Percentiles rank a stretch among this genome's conserved stretches.
phyloP scores from a whole-genome alignment of 2,888 invertebrate species.

The Xestoiulus laeticollis region DNA sequence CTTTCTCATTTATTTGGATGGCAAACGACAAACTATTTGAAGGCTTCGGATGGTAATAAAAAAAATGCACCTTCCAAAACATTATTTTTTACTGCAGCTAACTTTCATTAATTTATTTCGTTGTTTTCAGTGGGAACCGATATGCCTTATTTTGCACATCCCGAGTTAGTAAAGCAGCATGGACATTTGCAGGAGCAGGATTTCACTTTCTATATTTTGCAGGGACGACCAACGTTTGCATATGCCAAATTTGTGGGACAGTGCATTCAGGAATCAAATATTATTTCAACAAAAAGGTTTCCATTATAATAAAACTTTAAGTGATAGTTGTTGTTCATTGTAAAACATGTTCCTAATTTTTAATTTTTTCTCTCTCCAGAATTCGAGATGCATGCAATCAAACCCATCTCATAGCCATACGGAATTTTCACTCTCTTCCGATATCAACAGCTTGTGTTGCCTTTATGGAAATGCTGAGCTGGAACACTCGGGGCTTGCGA shows the following conservation, averaged over 20 bases:
- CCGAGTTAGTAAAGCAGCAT: slow-evolving; percentile 49
- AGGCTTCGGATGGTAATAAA: slow-evolving; percentile 43
- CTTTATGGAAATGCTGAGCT: slow-evolving; percentile 51
- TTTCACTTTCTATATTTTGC: slow-evolving; percentile 51
- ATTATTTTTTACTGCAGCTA: too few species aligned
- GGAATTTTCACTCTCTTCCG: neutral
- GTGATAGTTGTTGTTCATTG: neutral
- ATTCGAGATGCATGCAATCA: slow-evolving; percentile 23
- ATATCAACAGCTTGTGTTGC: slow-evolving; percentile 46
- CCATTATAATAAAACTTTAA: neutral
- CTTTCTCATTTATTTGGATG: slow-evolving; percentile 48
- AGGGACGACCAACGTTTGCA: slow-evolving; percentile 53
- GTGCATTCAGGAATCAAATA: neutral
- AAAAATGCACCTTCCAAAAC: too few species aligned
- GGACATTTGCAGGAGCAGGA: slow-evolving; percentile 44
- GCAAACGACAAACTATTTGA: slow-evolving; percentile 45
- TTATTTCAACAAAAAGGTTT: neutral
- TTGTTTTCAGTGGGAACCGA: slow-evolving; percentile 43
- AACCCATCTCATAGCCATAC: slow-evolving; percentile 42
- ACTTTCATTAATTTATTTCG: neutral
- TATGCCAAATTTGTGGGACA: slow-evolving; percentile 46
- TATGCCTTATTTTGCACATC: slow-evolving; percentile 52
- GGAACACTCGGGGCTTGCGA: slow-evolving; percentile 46
- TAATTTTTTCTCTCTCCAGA: neutral
- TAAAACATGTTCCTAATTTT: neutral